A percentile compares a stretch with the other conserved stretches of the same genome.
Conservation (phyloP, 2,113 vertebrate genomes). For the Oxygymnocypris stewartii region DNA sequence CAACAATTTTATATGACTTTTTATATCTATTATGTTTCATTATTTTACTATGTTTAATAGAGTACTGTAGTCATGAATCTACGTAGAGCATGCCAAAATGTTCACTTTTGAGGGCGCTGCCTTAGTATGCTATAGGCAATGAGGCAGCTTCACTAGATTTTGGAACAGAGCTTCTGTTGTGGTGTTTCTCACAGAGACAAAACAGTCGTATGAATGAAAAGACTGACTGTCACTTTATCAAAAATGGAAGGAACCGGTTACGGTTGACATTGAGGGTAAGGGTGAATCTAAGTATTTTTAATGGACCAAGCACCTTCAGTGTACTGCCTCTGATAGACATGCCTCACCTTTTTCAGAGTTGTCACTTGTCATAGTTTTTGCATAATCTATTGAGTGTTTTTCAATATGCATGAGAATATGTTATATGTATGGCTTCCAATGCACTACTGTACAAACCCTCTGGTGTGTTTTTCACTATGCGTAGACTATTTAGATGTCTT, state of each 20-base stretch:
- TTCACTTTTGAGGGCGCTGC: neutral
- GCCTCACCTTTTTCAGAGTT: conserved; percentile 62
- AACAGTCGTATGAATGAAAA: conserved; percentile 33
- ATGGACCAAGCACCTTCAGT: conserved; percentile 87
- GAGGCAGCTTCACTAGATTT: neutral
- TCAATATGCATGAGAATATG: conserved; percentile 75
- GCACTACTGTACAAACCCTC: conserved; percentile 71
- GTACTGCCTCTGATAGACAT: conserved; percentile 83
- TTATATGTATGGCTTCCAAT: conserved; percentile 73
- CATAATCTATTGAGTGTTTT: conserved; percentile 52
- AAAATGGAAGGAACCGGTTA: conserved; percentile 19
- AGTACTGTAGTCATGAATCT: neutral
- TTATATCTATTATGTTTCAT: too few species aligned
- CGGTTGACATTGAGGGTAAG: conserved; percentile 44
- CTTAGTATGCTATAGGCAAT: neutral
- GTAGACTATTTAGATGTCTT: conserved; percentile 60
- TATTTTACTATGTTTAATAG: neutral
- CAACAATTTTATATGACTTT: neutral
- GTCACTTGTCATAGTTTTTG: conserved; percentile 24
- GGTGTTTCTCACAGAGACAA: conserved; percentile 48
- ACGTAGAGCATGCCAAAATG: neutral
- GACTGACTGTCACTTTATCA: neutral
- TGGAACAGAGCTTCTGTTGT: conserved; percentile 25
- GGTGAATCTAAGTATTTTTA: conserved; percentile 63
- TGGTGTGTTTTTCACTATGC: conserved; percentile 57